Conservation (phyloP, 2,113 vertebrate genomes). For the Pluvialis apricaria region DNA sequence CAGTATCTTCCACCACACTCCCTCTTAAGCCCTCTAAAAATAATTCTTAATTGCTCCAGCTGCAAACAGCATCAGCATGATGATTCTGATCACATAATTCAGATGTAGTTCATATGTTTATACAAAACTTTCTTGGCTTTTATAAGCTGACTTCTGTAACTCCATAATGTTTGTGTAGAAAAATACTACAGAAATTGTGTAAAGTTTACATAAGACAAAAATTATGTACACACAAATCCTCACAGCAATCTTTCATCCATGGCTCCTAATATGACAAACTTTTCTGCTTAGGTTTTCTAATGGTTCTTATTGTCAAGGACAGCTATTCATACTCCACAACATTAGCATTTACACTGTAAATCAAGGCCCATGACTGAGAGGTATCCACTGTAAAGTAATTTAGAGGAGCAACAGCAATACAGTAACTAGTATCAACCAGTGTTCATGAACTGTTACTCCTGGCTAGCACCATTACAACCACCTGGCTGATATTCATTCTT, state of each 20-base stretch:
- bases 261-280: background rate
- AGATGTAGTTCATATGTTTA: background rate
- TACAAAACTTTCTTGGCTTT: background rate
- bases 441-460: constrained; percentile 18
- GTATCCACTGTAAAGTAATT: background rate
- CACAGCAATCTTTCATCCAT: background rate
- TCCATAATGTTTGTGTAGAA: background rate
- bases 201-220: background rate
- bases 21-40: background rate
- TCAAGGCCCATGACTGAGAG: background rate
- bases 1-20: background rate
- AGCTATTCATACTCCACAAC: background rate
- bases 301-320: background rate
- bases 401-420: background rate
- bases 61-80: background rate
- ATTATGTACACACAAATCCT: background rate
- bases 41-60: background rate
- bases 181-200: background rate
- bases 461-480: background rate
- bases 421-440: background rate
- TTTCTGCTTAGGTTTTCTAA: background rate
- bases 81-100: background rate
- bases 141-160: background rate
- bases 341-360: background rate
- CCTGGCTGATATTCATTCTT: background rate